Conservation (phyloP, 2,113 vertebrate genomes). For the Macrotus californicus region DNA sequence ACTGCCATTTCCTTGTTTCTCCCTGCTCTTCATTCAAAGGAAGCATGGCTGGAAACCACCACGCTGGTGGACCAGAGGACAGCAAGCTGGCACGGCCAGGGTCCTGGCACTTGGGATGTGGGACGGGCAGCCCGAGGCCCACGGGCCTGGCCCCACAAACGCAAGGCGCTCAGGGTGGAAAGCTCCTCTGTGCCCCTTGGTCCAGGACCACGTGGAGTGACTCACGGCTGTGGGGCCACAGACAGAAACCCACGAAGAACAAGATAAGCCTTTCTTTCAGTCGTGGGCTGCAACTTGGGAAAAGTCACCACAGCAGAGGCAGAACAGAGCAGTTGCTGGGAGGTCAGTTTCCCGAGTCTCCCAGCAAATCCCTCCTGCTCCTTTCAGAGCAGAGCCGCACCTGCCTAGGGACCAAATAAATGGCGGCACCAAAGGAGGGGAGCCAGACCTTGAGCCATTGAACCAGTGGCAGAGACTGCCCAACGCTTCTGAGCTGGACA, state of each 20-base stretch:
- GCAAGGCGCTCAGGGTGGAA: not conserved
- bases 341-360: not conserved
- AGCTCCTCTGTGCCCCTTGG: not conserved
- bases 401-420: not conserved
- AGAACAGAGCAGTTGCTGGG: not conserved
- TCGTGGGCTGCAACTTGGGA: not conserved
- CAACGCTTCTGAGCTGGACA: not conserved
- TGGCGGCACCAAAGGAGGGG: not conserved
- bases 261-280: not conserved
- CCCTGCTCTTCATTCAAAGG: not conserved
- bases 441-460: not conserved
- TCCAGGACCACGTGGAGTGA: not conserved
- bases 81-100: not conserved
- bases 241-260: not conserved
- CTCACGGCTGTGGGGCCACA: not conserved
- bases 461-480: not conserved
- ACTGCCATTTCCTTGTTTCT: not conserved
- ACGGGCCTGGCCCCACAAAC: not conserved
- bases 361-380: not conserved
- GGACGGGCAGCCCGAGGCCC: too few species aligned
- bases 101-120: not conserved
- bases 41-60: not conserved
- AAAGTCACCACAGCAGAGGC: not conserved
- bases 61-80: not conserved
- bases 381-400: not conserved